Conservation (phyloP, 2,888 invertebrate genomes). For the Caenorhabditis panamensis region DNA sequence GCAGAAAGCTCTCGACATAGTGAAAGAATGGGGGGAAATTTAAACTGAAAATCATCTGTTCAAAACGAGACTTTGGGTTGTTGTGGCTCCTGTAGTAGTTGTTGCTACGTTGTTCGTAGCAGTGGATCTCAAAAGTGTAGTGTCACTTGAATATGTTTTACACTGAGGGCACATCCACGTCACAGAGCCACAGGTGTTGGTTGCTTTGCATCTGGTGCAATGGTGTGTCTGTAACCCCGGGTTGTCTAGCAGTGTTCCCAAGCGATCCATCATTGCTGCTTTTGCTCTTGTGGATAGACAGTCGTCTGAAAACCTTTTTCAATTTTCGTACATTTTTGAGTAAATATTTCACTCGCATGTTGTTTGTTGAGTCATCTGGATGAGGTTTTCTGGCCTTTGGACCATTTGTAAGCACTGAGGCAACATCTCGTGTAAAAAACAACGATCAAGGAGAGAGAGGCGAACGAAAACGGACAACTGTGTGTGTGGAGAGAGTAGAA, state of each 20-base stretch:
- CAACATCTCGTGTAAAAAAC: constrained; percentile 81
- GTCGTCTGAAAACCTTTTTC: constrained; percentile 78
- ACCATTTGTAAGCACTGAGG: constrained; percentile 80
- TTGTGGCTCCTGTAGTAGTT: constrained; percentile 7
- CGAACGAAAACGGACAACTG: constrained; percentile 80
- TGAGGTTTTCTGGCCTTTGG: constrained; percentile 78
- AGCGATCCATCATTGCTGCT: constrained; percentile 80
- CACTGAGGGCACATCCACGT: constrained; percentile 80
- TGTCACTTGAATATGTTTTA: constrained; percentile 78
- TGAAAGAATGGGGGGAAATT: not conserved
- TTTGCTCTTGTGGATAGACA: constrained; percentile 79
- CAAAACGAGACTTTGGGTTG: not conserved
- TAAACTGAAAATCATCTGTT: not conserved
- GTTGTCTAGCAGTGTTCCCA: constrained; percentile 73
- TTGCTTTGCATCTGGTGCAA: constrained; percentile 78
- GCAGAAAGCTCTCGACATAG: not conserved
- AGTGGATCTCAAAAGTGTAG: constrained; percentile 59
- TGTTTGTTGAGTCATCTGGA: constrained; percentile 80
- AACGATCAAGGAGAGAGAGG: constrained; percentile 80
- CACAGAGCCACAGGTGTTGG: constrained; percentile 72
- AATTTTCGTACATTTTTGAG: no score
- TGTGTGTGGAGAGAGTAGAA: constrained; percentile 77
- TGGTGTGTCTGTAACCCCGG: constrained; percentile 78
- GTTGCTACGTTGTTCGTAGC: constrained; percentile 30
- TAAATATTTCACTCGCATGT: constrained; percentile 80